Base-by-base conservation (phyloP, 2,797 vertebrate species). In the Galagoides demidoff region DNA sequence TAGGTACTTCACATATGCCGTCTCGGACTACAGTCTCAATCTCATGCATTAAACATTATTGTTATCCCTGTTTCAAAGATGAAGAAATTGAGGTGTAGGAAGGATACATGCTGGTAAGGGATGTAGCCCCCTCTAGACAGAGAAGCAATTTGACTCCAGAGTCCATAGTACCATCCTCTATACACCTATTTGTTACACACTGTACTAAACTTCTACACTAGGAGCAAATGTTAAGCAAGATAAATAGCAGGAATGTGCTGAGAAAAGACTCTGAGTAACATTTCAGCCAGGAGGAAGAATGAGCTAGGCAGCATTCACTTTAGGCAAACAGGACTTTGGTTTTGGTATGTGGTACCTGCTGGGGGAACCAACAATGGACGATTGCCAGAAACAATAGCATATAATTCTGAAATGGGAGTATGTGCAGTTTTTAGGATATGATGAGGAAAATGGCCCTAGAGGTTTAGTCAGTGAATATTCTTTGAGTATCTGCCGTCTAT, bases 201-300 rank as follows among this genome's bases (percentile, higher is more conserved):
- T 11, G 1, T n/a, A 22, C 37, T 43, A 39, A 83, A 31, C 4
- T 17, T 57, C 61, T 85, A 76, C 23, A 43, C 31, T 6, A 63
- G 27, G 52, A 89, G 85, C 45, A 64, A 64, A 27, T 31, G 9
- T 43, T 78, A 61, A 82, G 25, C 29, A n/a, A 76, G 31, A 63
- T 23, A 82, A 55, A 66, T 39, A 37, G 23, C 39, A 78, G 13
- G 5, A 78, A 43, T 25, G 45, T 37, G 3, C 29, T 76, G 70
- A 78, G 91, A 78, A n/a, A 68, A 89, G 20, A 84, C 29, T 57
- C 88, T 74, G 89, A 64, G 27, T 49, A 85, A 92, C 52, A 79
- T 43, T 49, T 39, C 73, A 79, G 13, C 70, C 43, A 74, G 31
- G 22, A 66, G 78, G 57, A 83, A 90, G 85, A 96, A 43, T 57